A percentile compares a stretch with the other conserved stretches of the same genome.
phyloP scores from a whole-genome alignment of 2,797 vertebrate species.

The Parauchenoglanis punctatus region DNA sequence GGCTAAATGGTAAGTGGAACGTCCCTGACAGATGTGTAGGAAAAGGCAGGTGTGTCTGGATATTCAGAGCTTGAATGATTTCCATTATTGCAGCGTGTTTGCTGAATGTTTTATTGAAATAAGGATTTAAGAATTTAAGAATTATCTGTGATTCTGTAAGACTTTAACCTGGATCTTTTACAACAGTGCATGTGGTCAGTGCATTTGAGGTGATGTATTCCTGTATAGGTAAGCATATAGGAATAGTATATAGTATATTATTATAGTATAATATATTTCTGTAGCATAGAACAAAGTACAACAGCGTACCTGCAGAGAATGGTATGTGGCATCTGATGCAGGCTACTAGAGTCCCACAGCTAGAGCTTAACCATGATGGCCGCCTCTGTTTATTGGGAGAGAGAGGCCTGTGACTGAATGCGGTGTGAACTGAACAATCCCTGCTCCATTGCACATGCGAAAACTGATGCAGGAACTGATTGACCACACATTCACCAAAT shows the following conservation, averaged over 20 bases:
- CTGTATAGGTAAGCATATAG: not conserved
- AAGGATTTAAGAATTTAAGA: not conserved
- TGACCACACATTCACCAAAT: not conserved
- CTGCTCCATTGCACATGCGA: not conserved
- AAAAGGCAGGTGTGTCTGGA: slow-evolving; percentile 39
- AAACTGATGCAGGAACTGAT: slow-evolving; percentile 13
- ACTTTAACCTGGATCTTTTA: not conserved
- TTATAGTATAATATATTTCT: no score
- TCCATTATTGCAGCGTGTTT: not conserved
- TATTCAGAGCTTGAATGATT: not conserved
- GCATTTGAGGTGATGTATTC: not conserved
- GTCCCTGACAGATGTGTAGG: slow-evolving; percentile 25
- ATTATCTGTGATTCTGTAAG: not conserved
- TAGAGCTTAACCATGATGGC: not conserved
- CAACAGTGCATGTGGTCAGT: no score
- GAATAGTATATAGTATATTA: no score
- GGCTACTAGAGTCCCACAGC: not conserved
- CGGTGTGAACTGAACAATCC: slow-evolving; percentile 46
- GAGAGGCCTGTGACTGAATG: slow-evolving; percentile 16
- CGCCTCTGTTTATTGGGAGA: not conserved
- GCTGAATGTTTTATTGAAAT: not conserved
- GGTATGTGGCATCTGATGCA: not conserved
- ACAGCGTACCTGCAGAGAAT: not conserved
- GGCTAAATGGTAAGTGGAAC: slow-evolving; percentile 41
- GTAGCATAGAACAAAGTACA: no score